These are phyloP conservation scores for Clarias platycephalus DNA, from an alignment of 2,797 vertebrate species.

Conservation along the genomic window DNA sequence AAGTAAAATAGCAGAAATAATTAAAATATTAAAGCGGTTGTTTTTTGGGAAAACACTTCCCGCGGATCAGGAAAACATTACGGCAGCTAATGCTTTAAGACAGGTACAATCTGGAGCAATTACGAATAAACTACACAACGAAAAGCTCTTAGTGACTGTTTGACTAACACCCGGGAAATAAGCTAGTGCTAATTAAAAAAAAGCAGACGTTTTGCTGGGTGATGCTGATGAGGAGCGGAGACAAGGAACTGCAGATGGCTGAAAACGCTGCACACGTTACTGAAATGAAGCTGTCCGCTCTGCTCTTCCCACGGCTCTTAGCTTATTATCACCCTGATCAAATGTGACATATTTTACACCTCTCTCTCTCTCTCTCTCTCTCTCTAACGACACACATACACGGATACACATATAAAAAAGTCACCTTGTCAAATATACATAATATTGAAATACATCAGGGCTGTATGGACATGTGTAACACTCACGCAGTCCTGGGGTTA, in stretches of 20 bases:
- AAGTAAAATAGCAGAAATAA: background rate
- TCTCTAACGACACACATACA: slow-evolving; percentile 32
- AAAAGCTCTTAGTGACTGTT: slow-evolving; percentile 10
- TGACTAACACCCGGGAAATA: slow-evolving; percentile 7
- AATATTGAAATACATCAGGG: background rate
- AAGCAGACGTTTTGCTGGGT: background rate
- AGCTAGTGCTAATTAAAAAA: slow-evolving; percentile 15
- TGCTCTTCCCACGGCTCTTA: slow-evolving; percentile 70
- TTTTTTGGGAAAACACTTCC: slow-evolving; percentile 7
- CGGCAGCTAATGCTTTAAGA: background rate
- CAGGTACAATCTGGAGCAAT: slow-evolving; percentile 28
- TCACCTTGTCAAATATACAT: background rate
- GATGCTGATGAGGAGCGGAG: slow-evolving; percentile 9
- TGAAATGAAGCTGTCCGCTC: slow-evolving; percentile 19
- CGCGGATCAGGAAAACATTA: background rate
- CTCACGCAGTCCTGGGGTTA: slow-evolving; percentile 85
- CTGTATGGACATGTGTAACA: slow-evolving; percentile 47
- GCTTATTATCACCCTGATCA: slow-evolving; percentile 77
- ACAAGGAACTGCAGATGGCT: slow-evolving; percentile 28
- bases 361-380: background rate
- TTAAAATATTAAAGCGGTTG: background rate
- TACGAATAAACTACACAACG: slow-evolving; percentile 15
- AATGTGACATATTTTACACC: slow-evolving; percentile 74
- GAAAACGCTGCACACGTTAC: background rate
- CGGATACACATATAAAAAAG: slow-evolving; percentile 36